Conservation (phyloP, 2,888 invertebrate species). For the Cynaeus angustus region DNA sequence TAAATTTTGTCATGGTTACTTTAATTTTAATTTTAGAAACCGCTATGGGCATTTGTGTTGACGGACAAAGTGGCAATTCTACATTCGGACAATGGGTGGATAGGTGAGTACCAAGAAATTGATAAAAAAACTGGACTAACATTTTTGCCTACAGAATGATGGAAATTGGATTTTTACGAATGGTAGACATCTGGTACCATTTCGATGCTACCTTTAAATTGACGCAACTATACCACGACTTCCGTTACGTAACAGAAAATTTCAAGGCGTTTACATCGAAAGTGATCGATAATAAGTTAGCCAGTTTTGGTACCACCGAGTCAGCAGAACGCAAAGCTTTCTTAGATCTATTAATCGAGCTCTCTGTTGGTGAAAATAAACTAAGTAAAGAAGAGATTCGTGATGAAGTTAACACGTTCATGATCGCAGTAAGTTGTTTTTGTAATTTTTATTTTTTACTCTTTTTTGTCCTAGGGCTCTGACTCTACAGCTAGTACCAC, state of each 20-base stretch:
- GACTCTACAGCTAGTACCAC: conserved; percentile 46
- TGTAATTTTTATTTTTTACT: conserved; percentile 6
- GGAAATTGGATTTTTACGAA: conserved; percentile 14
- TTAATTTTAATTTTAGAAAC: conserved; percentile 73
- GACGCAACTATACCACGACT: conserved; percentile 8
- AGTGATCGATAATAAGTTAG: neutral
- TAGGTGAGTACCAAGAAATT: conserved; percentile 8
- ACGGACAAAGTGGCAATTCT: conserved; percentile 74
- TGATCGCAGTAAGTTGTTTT: conserved; percentile 48
- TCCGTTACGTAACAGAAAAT: neutral
- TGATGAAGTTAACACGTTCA: conserved; percentile 52
- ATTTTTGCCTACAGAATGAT: neutral
- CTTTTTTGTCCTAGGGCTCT: conserved; percentile 43
- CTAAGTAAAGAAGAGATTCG: conserved; percentile 47
- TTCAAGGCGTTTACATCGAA: neutral
- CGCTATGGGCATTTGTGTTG: conserved; percentile 81
- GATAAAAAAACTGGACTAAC: neutral
- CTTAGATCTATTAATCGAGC: conserved; percentile 10
- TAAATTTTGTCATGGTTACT: conserved; percentile 46
- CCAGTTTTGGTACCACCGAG: neutral
- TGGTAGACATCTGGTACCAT: conserved; percentile 15
- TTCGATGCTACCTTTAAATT: conserved; percentile 10
- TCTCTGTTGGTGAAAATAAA: conserved; percentile 2
- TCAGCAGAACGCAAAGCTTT: neutral
- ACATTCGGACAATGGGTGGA: conserved; percentile 67